Conservation (phyloP, 2,113 vertebrate genomes). For the Perca schrenkii region DNA sequence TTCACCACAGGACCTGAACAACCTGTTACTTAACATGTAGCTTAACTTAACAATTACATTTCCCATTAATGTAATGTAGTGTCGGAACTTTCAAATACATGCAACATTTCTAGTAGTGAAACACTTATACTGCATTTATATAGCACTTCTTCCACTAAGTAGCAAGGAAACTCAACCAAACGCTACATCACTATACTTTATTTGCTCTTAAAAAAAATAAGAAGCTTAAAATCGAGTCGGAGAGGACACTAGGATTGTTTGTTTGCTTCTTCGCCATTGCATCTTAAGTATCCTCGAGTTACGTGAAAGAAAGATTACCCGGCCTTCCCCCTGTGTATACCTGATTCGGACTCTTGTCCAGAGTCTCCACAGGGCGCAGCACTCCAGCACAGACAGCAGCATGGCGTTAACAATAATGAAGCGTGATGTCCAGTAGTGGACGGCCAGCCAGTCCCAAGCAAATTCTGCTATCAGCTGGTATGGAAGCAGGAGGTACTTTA, state of each 20-base stretch:
- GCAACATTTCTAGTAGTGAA: background rate
- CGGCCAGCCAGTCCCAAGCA: conserved; percentile 94
- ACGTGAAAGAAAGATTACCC: background rate
- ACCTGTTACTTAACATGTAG: background rate
- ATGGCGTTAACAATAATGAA: conserved; percentile 94
- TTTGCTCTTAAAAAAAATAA: background rate
- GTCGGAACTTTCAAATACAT: background rate
- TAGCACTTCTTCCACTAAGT: background rate
- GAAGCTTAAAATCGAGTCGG: no score
- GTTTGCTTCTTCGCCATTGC: background rate
- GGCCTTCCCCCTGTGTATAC: conserved; percentile 68
- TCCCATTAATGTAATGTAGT: background rate
- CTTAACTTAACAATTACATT: background rate
- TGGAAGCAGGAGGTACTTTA: conserved; percentile 92
- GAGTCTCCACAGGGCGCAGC: conserved; percentile 89
- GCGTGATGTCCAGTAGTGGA: conserved; percentile 96
- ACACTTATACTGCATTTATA: no score
- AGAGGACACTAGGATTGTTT: background rate
- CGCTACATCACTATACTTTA: background rate
- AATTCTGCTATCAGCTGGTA: conserved; percentile 96
- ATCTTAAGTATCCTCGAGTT: background rate
- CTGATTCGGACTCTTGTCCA: conserved; percentile 89
- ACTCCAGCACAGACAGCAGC: conserved; percentile 91
- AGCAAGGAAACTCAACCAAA: background rate
- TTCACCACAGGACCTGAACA: background rate